Evolutionary conservation across 2,797 vertebrate species (phyloP).

Genomic region (Tolypeutes matacus): DNA sequence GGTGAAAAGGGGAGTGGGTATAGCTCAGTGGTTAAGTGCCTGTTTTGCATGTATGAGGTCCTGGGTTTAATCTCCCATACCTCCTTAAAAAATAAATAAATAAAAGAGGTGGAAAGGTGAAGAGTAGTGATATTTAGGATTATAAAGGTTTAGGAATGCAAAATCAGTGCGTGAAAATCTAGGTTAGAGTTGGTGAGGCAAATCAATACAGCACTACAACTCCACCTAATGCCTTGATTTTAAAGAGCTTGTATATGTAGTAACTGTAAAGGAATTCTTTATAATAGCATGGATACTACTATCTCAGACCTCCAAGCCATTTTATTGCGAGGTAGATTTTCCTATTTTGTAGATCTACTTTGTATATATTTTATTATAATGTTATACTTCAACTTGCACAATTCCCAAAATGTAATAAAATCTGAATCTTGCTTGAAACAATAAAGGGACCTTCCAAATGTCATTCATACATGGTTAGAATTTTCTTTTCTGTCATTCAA

Average conservation of each 20-base stretch:
- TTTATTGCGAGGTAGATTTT: slow-evolving; percentile 49
- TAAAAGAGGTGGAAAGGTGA: not conserved
- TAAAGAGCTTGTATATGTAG: not conserved
- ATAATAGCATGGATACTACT: not conserved
- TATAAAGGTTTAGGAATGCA: not conserved
- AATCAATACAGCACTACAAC: not conserved
- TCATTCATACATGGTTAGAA: not conserved
- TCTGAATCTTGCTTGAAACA: slow-evolving; percentile 55
- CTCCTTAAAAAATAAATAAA: too few relatives aligned
- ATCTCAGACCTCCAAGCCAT: not conserved
- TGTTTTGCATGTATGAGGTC: too few relatives aligned
- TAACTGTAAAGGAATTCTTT: not conserved
- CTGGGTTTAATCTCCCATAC: too few relatives aligned
- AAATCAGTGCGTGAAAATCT: not conserved
- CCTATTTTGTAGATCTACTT: slow-evolving; percentile 10
- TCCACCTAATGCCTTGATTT: not conserved
- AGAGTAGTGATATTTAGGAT: not conserved
- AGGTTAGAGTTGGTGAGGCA: not conserved
- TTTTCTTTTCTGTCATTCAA: slow-evolving; percentile 35
- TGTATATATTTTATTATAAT: slow-evolving; percentile 50
- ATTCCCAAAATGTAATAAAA: slow-evolving; percentile 34
- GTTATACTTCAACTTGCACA: slow-evolving; percentile 56
- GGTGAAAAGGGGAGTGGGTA: too few relatives aligned
- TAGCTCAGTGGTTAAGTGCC: too few relatives aligned
- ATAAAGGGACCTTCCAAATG: slow-evolving; percentile 30